Evolutionary conservation across 1,140 invertebrate species (phyloP), one percentile per base, ranked within the genome.

Genomic region (Muscidifurax raptorellus): DNA sequence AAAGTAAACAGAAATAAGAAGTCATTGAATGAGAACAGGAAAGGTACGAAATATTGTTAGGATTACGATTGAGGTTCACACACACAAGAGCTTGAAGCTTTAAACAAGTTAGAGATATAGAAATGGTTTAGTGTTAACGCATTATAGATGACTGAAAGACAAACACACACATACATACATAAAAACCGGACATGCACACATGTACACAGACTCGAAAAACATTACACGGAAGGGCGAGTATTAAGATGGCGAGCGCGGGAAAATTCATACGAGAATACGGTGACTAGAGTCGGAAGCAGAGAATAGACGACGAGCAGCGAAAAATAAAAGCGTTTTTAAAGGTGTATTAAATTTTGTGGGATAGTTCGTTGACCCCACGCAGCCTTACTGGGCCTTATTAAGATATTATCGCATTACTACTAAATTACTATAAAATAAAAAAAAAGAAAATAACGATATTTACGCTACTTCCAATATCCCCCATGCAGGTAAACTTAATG

Each of bases 361-460:
- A 89, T 88, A 88, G 87, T 90, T 90, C 83, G 84, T 90, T 90
- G 76, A 92, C 89, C 92, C 92, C 92, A 93, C 92, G 90, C 89
- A 92, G 92, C 92, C 92, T 93, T 93, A 93, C 91, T 93, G 89
- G 92, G 92, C 92, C 92, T 93, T 93, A 93, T 90, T 93, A 93
- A 93, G 89, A 89, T 92, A 93, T 92, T 91, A 91, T 92, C 89
- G 89, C 92, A 92, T 92, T 90, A 90, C 84, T 91, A 91, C 88
- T 91, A 90, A 92, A 91, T 91, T 88, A 89, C 64, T 90, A 91
- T 88, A 91, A 88, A 88, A 87, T 87, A 85, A 88, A 88, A 88
- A 88, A 85, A 86, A 89, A 89, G n/a, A n/a, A 86, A 90, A 89
- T 88, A 87, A 88, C 86, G 86, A 89, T 89, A 90, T 90, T 90